phyloP scores from a whole-genome alignment of 2,888 invertebrate genomes.

The Nomada flava region DNA sequence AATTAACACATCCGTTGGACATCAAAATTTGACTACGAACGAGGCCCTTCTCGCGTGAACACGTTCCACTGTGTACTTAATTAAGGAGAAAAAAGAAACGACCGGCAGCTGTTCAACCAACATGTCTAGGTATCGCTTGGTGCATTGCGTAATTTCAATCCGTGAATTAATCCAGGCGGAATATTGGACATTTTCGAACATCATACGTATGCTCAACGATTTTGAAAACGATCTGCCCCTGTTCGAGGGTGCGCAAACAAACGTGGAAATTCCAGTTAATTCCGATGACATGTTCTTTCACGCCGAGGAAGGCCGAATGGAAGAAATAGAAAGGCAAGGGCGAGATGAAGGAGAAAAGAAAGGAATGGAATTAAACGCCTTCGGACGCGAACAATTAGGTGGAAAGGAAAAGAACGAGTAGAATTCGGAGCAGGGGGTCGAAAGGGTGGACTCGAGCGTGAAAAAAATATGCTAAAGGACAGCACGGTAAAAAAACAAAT shows the following conservation, averaged over 20 bases:
- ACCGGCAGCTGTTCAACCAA: not conserved
- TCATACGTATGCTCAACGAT: not conserved
- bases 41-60: not conserved
- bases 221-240: not conserved
- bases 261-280: constrained; percentile 30
- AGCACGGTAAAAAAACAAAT: constrained; percentile 40
- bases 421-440: constrained; percentile 39
- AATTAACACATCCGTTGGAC: constrained; percentile 37
- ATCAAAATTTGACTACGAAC: constrained; percentile 12
- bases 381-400: constrained; percentile 57
- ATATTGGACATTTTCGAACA: not conserved
- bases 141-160: too few relatives aligned
- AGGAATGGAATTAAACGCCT: constrained; percentile 46
- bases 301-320: not conserved
- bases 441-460: constrained; percentile 53
- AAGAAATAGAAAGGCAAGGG: not conserved
- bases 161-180: not conserved
- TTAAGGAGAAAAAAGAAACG: not conserved
- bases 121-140: not conserved
- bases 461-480: constrained; percentile 63
- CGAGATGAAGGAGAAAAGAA: not conserved
- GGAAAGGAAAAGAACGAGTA: constrained; percentile 39
- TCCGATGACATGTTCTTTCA: constrained; percentile 26
- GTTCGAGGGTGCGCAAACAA: not conserved
- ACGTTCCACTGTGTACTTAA: not conserved